Evolutionary conservation across 2,113 vertebrate genomes (phyloP).

Genomic region (Macroglossus sobrinus): DNA sequence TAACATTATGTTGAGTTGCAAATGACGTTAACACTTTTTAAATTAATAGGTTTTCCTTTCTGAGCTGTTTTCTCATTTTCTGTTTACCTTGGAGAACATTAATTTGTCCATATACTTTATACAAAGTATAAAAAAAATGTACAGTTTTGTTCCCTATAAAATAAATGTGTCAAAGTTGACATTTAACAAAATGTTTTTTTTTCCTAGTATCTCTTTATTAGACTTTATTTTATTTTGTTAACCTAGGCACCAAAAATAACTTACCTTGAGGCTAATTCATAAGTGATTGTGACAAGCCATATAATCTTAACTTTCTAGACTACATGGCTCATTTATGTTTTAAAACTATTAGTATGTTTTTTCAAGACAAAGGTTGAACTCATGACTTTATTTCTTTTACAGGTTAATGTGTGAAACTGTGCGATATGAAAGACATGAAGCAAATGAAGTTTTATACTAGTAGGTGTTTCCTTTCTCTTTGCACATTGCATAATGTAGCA

Average conservation of each 20-base stretch:
- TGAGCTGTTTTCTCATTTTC: neutral
- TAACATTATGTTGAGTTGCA: neutral
- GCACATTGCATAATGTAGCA: neutral
- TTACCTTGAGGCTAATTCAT: neutral
- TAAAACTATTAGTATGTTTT: neutral
- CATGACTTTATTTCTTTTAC: slow-evolving; percentile 72
- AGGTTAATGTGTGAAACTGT: slow-evolving; percentile 99
- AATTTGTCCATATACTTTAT: neutral
- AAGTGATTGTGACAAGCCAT: neutral
- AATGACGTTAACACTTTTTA: neutral
- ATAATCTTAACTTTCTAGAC: neutral
- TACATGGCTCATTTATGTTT: neutral
- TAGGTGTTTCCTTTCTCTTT: slow-evolving; percentile 84
- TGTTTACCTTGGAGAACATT: neutral
- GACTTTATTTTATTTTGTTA: slow-evolving; percentile 31
- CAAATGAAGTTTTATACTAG: slow-evolving; percentile 99
- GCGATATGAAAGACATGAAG: slow-evolving; percentile 96
- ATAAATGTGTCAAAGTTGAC: neutral
- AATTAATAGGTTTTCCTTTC: slow-evolving; percentile 19
- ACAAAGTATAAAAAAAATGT: neutral
- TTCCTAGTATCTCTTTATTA: neutral
- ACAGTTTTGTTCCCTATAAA: neutral
- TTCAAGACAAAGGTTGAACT: neutral
- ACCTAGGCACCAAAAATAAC: neutral
- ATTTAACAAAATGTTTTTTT: neutral